Conservation (phyloP, 53 echinoderm and acorn worm species). For the Pentamera pediparva region DNA sequence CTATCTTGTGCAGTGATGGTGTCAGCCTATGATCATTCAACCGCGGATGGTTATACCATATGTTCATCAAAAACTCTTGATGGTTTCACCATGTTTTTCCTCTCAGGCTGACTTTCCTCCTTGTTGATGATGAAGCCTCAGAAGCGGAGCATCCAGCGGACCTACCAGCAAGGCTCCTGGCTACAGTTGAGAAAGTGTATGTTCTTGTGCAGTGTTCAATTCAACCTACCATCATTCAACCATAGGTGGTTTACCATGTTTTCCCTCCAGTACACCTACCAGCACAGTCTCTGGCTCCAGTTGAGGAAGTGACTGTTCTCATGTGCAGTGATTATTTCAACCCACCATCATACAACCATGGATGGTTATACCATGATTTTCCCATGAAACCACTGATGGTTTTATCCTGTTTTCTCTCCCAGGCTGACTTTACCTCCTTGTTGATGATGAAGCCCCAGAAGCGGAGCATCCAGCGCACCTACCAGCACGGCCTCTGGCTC, state of each 20-base stretch:
- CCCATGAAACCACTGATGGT: too few relatives aligned
- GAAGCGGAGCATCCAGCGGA: constrained; percentile 60
- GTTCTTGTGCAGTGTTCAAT: too few relatives aligned
- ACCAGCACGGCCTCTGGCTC: constrained; percentile 88
- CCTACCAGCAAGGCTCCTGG: constrained; percentile 93
- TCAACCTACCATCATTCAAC: too few relatives aligned
- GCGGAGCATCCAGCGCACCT: constrained; percentile 68
- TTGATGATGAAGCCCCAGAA: constrained; percentile 71
- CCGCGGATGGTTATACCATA: too few relatives aligned
- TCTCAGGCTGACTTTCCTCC: constrained; percentile 65
- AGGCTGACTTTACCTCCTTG: constrained; percentile 79
- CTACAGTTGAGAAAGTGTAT: constrained; percentile 61
- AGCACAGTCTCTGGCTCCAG: constrained; percentile 82
- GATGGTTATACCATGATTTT: too few relatives aligned
- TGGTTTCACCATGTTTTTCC: not conserved
- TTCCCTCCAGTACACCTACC: constrained; percentile 85
- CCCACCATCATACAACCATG: too few relatives aligned
- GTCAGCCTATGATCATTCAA: too few relatives aligned
- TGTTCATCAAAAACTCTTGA: too few relatives aligned
- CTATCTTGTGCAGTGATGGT: too few relatives aligned
- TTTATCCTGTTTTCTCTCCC: not conserved
- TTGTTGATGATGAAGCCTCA: constrained; percentile 79
- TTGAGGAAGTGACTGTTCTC: constrained; percentile 63
- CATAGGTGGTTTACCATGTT: too few relatives aligned
- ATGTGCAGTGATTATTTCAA: too few relatives aligned